These are phyloP conservation scores for Cuculus canorus DNA, from an alignment of 2,797 vertebrate genomes.

Conservation along the genomic window DNA sequence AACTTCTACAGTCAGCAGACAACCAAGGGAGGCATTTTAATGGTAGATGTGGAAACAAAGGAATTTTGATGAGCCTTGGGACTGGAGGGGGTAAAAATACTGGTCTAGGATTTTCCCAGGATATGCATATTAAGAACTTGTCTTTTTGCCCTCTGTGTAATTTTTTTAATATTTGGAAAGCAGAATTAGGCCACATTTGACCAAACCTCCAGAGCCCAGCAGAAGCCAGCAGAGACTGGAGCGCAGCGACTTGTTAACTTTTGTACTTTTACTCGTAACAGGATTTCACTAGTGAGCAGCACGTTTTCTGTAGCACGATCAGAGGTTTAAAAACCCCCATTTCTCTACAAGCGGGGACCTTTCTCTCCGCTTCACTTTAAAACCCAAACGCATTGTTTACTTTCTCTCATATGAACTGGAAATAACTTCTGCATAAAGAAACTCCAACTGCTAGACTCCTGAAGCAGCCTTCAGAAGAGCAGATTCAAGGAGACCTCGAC, in stretches of 20 bases:
- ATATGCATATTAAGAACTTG: constrained; percentile 53
- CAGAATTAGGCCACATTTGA: constrained; percentile 64
- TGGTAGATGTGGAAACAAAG: constrained; percentile 59
- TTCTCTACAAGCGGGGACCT: constrained; percentile 13
- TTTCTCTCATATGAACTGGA: constrained; percentile 30
- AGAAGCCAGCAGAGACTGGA: constrained; percentile 19
- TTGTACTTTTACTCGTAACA: constrained; percentile 21
- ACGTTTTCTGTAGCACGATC: neutral
- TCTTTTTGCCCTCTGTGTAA: constrained; percentile 60
- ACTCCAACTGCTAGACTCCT: constrained; percentile 48
- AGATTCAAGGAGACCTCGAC: constrained; percentile 13
- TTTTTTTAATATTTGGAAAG: constrained; percentile 65
- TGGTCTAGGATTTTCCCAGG: constrained; percentile 63
- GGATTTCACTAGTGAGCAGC: neutral
- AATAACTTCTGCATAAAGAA: constrained; percentile 29
- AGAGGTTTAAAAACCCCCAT: neutral
- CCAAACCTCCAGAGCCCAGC: constrained; percentile 55
- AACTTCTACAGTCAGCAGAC: constrained; percentile 52
- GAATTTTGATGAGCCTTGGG: constrained; percentile 63
- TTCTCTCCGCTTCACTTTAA: neutral
- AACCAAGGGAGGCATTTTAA: constrained; percentile 53
- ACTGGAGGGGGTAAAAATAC: constrained; percentile 54
- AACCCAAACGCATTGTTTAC: constrained; percentile 27
- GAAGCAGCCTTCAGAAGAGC: constrained; percentile 1
- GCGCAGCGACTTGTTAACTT: constrained; percentile 48